Evolutionary conservation across 2,797 vertebrate genomes (phyloP).

Genomic region (Discoglossus pictus): DNA sequence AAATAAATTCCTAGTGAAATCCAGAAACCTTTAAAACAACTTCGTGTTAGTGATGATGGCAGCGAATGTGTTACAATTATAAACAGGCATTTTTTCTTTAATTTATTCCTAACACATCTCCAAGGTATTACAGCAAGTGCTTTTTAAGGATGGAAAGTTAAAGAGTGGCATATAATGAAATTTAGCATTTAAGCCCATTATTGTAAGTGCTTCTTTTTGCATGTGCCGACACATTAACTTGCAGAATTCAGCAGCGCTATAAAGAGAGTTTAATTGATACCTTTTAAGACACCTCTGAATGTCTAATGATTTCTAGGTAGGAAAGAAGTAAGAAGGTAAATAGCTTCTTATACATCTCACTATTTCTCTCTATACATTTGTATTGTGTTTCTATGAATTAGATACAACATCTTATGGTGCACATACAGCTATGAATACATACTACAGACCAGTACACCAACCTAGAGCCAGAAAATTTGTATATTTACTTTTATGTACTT

Average conservation of each 20-base stretch:
- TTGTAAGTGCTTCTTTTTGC: background rate
- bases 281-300: background rate
- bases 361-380: too few species aligned
- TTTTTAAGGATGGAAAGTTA: background rate
- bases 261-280: background rate
- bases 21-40: too few species aligned
- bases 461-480: too few species aligned
- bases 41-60: too few species aligned
- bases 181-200: constrained; percentile 27
- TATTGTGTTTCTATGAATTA: too few species aligned
- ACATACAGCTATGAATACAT: too few species aligned
- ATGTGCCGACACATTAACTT: background rate
- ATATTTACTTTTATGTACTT: too few species aligned
- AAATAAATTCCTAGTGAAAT: too few species aligned
- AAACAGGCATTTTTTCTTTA: background rate
- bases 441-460: too few species aligned
- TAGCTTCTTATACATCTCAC: too few species aligned
- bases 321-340: constrained; percentile 4
- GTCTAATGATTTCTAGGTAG: background rate
- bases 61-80: constrained; percentile 7
- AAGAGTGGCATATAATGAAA: constrained; percentile 31
- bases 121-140: background rate
- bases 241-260: background rate
- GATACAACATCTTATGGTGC: too few species aligned
- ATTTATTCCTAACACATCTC: background rate